Base-by-base conservation (phyloP, 2,797 vertebrate genomes). In the Enteromius mattozi region DNA sequence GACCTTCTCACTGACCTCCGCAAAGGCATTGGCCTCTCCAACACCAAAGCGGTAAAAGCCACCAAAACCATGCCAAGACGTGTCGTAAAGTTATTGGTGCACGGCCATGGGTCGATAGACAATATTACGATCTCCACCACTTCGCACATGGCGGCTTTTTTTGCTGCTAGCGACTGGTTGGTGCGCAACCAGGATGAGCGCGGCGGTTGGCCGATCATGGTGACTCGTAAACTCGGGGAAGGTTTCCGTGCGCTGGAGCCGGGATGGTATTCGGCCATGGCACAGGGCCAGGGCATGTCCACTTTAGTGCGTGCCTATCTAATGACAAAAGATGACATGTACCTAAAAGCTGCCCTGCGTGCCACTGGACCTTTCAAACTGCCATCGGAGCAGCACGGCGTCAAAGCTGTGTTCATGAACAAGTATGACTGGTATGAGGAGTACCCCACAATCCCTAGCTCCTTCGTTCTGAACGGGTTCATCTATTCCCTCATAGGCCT, bases 211-310 rank as follows among this genome's bases (percentile, higher is more conserved):
- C 98, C 98, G 61, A 99, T 99, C 89, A 96, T 97, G 96, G 98
- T 99, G 86, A 99, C 97, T 0, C 96, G 98, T 37, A 99, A 99
- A 85, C 91, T 99, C 35, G 98, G 98, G 0, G 98, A 99, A 47
- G 97, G 98, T 17, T 99, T 99, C 90, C 96, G 91, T 35, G 93
- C 98, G 0, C 87, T 99, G 90, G 98, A 99, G 49, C 98, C 98
- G 0, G 98, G 98, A 76, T 99, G 98, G 98, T 99, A 99, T 92
- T 99, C 98, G 0, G 98, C 98, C 89, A 99, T 99, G 98, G 98
- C 98, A 0, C 98, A 99, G 71, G 98, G 98, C 16, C 98, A 99
- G 91, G 98, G 97, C 89, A 99, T 99, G 91, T 99, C 98, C 14
- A 99, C 98, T 0, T 90, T 99, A 88, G 97, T 99, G 86, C 92